phyloP scores from a whole-genome alignment of 2,888 invertebrate species.

The Hybos culiciformis region DNA sequence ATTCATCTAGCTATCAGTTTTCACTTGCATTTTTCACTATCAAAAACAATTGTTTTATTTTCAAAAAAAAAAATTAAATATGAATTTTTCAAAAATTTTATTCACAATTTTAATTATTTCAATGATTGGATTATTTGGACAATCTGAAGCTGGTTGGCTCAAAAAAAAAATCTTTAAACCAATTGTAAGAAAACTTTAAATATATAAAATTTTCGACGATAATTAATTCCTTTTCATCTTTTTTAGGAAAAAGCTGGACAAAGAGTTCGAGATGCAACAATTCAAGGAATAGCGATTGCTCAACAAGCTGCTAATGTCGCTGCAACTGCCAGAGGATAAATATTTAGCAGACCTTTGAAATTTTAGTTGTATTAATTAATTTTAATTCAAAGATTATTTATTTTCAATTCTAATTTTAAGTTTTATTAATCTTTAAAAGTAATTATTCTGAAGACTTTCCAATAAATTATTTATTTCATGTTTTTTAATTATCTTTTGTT shows the following conservation, averaged over 20 bases:
- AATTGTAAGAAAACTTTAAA: slow-evolving; percentile 4
- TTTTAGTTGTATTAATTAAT: too few relatives aligned
- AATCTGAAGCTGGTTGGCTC: slow-evolving; percentile 12
- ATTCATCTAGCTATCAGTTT: too few relatives aligned
- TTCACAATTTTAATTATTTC: slow-evolving; percentile 1
- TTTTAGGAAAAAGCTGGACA: slow-evolving; percentile 10
- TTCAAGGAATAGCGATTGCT: background rate
- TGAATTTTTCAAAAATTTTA: slow-evolving; percentile 11
- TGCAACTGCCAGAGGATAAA: background rate
- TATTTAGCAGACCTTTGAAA: too few relatives aligned
- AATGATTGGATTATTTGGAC: slow-evolving; percentile 7
- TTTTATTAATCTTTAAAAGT: too few relatives aligned
- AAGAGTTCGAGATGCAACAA: slow-evolving; percentile 2
- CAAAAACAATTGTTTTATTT: too few relatives aligned
- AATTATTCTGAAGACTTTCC: too few relatives aligned
- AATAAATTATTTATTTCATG: too few relatives aligned
- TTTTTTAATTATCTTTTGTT: too few relatives aligned
- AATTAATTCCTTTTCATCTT: too few relatives aligned
- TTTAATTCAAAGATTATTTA: too few relatives aligned
- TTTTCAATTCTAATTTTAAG: too few relatives aligned
- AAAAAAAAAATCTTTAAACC: slow-evolving; percentile 10
- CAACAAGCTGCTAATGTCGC: background rate
- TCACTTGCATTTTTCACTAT: too few relatives aligned
- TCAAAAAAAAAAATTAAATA: slow-evolving; percentile 2
- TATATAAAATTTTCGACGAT: background rate